Evolutionary conservation across 2,888 invertebrate species (phyloP).

Genomic region (Pegoplata infirma): DNA sequence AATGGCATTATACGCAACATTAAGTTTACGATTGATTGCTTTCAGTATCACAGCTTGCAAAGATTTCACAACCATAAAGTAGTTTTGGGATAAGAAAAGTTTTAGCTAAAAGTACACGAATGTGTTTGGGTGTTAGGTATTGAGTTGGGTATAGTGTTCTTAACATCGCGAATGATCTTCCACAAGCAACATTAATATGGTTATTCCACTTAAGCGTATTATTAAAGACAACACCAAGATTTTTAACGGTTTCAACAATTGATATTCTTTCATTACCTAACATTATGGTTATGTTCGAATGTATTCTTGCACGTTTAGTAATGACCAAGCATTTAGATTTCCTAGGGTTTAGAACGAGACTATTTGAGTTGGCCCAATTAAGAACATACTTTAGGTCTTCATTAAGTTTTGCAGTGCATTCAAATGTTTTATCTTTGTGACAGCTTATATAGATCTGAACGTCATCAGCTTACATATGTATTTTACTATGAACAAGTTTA

Average conservation of each 20-base stretch:
- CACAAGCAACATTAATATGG: neutral
- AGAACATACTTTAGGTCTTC: neutral
- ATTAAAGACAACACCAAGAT: neutral
- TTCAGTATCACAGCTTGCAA: neutral
- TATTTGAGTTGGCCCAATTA: neutral
- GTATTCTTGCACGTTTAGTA: no score
- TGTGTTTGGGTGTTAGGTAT: neutral
- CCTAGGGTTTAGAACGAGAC: neutral
- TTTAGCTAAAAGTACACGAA: no score
- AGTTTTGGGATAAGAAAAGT: neutral
- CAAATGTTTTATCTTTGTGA: no score
- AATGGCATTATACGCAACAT: neutral
- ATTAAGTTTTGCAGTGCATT: neutral
- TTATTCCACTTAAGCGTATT: neutral
- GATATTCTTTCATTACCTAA: neutral
- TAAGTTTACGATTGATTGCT: neutral
- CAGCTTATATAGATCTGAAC: no score
- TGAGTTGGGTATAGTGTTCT: neutral
- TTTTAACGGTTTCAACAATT: neutral
- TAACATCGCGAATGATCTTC: neutral
- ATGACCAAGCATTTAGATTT: neutral
- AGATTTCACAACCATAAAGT: neutral
- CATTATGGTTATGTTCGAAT: neutral
- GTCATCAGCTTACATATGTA: no score
- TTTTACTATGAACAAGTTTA: no score